phyloP scores from a whole-genome alignment of 64 coral and sea anemone species.

The Montipora capricornis region DNA sequence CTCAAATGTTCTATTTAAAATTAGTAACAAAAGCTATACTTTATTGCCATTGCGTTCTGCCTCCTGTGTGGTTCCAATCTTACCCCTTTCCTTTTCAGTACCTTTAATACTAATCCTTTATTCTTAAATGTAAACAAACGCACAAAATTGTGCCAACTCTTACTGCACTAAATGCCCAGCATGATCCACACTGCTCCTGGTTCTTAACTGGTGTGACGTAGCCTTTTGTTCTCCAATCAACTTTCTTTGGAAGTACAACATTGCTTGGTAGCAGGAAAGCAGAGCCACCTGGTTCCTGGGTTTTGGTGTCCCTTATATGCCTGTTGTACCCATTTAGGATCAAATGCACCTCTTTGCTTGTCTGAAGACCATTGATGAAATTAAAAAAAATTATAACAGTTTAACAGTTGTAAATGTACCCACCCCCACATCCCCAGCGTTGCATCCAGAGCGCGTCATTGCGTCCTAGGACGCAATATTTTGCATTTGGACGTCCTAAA shows the following conservation, averaged over 20 bases:
- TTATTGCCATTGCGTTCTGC: too few species aligned
- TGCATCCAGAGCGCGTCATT: too few species aligned
- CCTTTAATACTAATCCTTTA: too few species aligned
- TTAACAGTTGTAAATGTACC: too few species aligned
- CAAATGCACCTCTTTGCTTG: slow-evolving; percentile 75
- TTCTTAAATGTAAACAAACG: too few species aligned
- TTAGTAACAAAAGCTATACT: too few species aligned
- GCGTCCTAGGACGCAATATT: too few species aligned
- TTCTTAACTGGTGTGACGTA: slow-evolving; percentile 97
- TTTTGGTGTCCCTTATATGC: background rate
- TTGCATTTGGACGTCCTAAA: too few species aligned
- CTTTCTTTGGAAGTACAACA: slow-evolving; percentile 50
- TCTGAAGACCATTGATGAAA: slow-evolving; percentile 29
- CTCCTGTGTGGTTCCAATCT: too few species aligned
- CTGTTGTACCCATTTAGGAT: slow-evolving; percentile 82
- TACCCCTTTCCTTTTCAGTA: too few species aligned
- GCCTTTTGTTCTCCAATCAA: slow-evolving; percentile 94
- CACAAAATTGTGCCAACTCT: background rate
- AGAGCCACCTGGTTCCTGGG: background rate
- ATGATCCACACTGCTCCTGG: slow-evolving; percentile 96
- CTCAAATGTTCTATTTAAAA: too few species aligned
- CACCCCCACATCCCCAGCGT: too few species aligned
- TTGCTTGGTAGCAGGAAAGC: slow-evolving; percentile 81
- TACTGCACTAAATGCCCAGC: slow-evolving; percentile 98
- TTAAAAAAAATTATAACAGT: background rate